These are phyloP conservation scores for Cyprinodon tularosa DNA, from an alignment of 2,113 vertebrate species.

Conservation along the genomic window DNA sequence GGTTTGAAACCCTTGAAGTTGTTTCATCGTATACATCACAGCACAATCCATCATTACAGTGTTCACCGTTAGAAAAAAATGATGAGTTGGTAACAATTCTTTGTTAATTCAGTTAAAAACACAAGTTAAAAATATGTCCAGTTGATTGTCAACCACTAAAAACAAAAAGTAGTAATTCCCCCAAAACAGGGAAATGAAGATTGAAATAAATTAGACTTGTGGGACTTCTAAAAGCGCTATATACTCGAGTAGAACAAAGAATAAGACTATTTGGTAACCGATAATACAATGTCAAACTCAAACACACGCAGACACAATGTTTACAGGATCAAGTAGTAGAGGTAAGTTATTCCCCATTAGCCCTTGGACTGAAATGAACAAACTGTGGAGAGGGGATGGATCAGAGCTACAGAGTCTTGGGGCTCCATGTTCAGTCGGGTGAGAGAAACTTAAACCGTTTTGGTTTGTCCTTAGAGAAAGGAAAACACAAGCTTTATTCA, in stretches of 20 bases:
- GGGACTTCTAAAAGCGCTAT: conserved; percentile 51
- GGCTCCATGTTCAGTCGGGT: conserved; percentile 37
- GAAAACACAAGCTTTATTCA: conserved; percentile 40
- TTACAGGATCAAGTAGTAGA: conserved; percentile 73
- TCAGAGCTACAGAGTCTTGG: conserved; percentile 60
- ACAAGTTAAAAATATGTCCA: conserved; percentile 62
- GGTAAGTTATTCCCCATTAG: conserved; percentile 72
- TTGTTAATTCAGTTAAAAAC: conserved; percentile 52
- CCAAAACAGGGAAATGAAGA: conserved; percentile 59
- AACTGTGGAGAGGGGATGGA: conserved; percentile 36
- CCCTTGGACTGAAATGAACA: conserved; percentile 73
- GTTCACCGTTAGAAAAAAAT: conserved; percentile 66
- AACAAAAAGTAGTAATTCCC: conserved; percentile 50
- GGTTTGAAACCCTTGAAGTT: conserved; percentile 45
- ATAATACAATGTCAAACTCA: conserved; percentile 48
- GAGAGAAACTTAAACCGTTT: conserved; percentile 48
- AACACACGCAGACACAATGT: conserved; percentile 37
- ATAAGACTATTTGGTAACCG: conserved; percentile 73
- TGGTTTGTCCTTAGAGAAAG: conserved; percentile 57
- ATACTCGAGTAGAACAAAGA: conserved; percentile 42
- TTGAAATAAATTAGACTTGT: conserved; percentile 68
- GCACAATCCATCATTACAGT: conserved; percentile 54
- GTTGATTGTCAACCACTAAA: conserved; percentile 85
- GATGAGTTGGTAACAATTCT: conserved; percentile 50
- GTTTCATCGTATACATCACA: conserved; percentile 26